These are phyloP conservation scores for Gastrophysa polygoni DNA, from an alignment of 2,888 invertebrate genomes.

Conservation along the genomic window DNA sequence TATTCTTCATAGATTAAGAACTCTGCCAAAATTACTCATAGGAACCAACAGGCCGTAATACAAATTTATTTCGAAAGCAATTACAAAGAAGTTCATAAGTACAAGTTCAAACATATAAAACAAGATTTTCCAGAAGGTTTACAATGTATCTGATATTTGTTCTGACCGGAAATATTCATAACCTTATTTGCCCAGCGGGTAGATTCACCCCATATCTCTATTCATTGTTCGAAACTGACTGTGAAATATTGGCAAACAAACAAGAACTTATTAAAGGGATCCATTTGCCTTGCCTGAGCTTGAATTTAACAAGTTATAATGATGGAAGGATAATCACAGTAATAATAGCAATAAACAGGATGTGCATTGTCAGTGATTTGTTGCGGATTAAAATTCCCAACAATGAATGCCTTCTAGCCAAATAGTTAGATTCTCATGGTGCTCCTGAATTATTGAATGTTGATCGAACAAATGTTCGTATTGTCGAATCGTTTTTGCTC, in stretches of 20 bases:
- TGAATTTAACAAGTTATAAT: slow-evolving; percentile 10
- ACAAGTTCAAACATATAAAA: slow-evolving; percentile 42
- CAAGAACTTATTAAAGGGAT: slow-evolving; percentile 20
- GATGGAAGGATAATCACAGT: slow-evolving; percentile 1
- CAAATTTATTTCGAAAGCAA: slow-evolving; percentile 14
- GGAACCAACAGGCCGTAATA: slow-evolving; percentile 9
- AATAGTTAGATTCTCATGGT: background rate
- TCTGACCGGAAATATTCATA: slow-evolving; percentile 16
- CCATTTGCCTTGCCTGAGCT: slow-evolving; percentile 13
- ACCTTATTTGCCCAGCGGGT: slow-evolving; percentile 13
- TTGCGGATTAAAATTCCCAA: slow-evolving; percentile 8
- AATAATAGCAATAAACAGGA: slow-evolving; percentile 12
- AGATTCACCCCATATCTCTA: slow-evolving; percentile 15
- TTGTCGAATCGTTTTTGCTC: no score
- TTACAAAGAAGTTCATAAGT: slow-evolving; percentile 17
- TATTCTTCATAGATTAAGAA: no score
- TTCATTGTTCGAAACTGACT: slow-evolving; percentile 19
- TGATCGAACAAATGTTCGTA: no score
- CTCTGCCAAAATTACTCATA: no score
- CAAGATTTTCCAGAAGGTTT: slow-evolving; percentile 36
- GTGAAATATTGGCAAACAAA: slow-evolving; percentile 31
- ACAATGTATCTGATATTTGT: slow-evolving; percentile 27
- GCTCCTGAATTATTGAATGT: no score
- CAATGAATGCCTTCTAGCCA: background rate
- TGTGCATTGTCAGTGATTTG: slow-evolving; percentile 6